Evolutionary conservation across 2,113 vertebrate species (phyloP).

Genomic region (Mus spicilegus): DNA sequence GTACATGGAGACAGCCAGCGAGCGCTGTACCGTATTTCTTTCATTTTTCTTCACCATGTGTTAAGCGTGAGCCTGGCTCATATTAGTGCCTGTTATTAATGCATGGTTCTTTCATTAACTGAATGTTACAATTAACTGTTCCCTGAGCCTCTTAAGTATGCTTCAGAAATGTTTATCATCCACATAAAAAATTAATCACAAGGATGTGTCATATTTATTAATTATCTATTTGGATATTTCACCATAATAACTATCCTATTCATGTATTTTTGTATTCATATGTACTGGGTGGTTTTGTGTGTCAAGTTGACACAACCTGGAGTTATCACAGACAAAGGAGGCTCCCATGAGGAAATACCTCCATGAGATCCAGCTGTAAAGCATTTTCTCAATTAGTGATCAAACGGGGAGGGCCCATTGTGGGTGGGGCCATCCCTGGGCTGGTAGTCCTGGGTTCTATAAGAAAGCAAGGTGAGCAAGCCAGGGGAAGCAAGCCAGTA

Average conservation of each 20-base stretch:
- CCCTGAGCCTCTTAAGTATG: neutral
- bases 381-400: too few species aligned
- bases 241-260: neutral
- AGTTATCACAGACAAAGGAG: too few species aligned
- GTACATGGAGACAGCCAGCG: neutral
- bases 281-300: too few species aligned
- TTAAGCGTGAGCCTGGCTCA: neutral
- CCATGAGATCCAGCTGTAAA: too few species aligned
- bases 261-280: neutral
- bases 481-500: too few species aligned
- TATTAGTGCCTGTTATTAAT: neutral
- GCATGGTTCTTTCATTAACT: neutral
- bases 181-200: neutral
- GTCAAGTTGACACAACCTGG: too few species aligned
- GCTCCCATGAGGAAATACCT: too few species aligned
- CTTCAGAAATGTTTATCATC: neutral
- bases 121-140: neutral
- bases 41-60: neutral
- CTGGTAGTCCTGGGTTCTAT: too few species aligned
- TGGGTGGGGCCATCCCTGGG: too few species aligned
- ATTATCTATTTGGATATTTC: neutral
- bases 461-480: too few species aligned
- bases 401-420: too few species aligned
- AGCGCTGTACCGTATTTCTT: too few species aligned
- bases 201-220: neutral